Conservation (phyloP, 2,113 vertebrate genomes). For the Acrocephalus kingi region DNA sequence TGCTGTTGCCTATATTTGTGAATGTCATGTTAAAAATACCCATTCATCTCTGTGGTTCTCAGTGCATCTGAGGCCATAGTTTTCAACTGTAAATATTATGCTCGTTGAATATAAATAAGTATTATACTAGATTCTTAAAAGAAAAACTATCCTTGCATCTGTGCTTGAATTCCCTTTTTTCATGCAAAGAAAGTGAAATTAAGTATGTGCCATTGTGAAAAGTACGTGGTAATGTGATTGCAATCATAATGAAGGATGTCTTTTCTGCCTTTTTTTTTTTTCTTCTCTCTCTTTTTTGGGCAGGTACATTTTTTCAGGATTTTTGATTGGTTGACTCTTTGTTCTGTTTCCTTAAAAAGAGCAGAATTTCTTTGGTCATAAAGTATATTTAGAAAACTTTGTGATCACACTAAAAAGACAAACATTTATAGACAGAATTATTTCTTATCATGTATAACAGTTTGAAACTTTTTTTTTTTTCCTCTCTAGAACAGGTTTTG, state of each 20-base stretch:
- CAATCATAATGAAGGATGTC: neutral
- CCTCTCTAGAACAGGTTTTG: neutral
- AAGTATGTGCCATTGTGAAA: neutral
- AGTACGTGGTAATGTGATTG: neutral
- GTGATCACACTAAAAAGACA: neutral
- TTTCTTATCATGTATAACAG: neutral
- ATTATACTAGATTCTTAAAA: neutral
- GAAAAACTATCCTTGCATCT: neutral
- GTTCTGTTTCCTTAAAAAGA: neutral
- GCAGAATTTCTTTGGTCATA: neutral
- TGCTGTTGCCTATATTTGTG: rapidly evolving
- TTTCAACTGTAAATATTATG: neutral
- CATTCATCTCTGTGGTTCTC: neutral
- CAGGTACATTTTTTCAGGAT: neutral
- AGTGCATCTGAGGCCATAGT: neutral
- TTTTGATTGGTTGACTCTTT: neutral
- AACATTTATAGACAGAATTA: neutral
- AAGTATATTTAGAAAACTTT: neutral
- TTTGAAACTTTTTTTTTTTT: neutral
- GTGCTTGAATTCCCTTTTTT: neutral
- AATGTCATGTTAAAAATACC: neutral
- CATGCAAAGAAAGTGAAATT: neutral
- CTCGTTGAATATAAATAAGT: neutral
- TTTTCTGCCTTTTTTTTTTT: neutral
- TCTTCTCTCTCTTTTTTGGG: neutral